Evolutionary conservation across 2,113 vertebrate species (phyloP).

Genomic region (Plectropomus leopardus): DNA sequence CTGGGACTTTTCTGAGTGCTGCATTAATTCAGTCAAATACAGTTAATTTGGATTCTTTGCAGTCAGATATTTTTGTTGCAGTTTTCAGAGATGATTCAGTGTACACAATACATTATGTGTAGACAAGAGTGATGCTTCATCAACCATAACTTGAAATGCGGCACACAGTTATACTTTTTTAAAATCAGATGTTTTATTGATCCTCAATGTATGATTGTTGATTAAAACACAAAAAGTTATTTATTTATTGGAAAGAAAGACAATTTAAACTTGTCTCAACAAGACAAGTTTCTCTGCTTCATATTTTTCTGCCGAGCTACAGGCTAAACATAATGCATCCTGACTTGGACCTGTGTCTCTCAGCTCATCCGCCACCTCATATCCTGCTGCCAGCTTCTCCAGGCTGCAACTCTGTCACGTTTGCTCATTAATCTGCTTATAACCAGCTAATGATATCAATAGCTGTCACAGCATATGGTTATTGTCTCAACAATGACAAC

Average conservation of each 20-base stretch:
- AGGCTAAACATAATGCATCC: not conserved
- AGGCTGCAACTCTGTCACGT: not conserved
- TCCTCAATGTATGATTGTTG: no score
- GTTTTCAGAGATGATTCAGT: no score
- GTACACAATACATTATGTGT: not conserved
- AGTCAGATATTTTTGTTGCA: not conserved
- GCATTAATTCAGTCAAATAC: not conserved
- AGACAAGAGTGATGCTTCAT: not conserved
- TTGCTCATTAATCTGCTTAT: constrained; percentile 16
- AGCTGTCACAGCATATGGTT: not conserved
- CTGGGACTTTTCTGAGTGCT: constrained; percentile 1
- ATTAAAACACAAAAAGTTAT: not conserved
- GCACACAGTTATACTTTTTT: no score
- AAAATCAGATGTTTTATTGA: no score
- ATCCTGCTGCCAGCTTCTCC: not conserved
- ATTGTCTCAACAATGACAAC: constrained; percentile 3
- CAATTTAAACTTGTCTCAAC: not conserved
- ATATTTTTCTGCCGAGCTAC: not conserved
- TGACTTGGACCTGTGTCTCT: not conserved
- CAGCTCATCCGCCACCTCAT: not conserved
- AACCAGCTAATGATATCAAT: constrained; percentile 13
- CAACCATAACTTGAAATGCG: no score
- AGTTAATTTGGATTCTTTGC: not conserved
- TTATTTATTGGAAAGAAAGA: not conserved
- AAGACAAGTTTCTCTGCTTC: not conserved